These are phyloP conservation scores for Chromoteleia sp. DNA, from an alignment of 2,888 invertebrate genomes.

Conservation along the genomic window DNA sequence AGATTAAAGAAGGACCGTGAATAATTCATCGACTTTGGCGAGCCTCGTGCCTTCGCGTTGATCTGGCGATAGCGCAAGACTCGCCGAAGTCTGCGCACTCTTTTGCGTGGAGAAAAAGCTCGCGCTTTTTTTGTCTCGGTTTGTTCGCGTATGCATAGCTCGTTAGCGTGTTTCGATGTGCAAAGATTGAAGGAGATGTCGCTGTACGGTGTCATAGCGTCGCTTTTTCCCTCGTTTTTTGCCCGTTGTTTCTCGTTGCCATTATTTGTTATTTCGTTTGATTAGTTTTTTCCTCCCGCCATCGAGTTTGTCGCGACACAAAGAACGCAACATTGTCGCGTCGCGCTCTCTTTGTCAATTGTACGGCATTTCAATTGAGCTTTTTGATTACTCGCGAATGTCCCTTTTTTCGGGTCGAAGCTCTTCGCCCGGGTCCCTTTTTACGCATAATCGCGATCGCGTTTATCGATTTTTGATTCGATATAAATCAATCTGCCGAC, in stretches of 20 bases:
- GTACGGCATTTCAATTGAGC: constrained; percentile 41
- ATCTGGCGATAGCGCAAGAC: too few relatives aligned
- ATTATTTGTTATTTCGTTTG: constrained; percentile 56
- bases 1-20: constrained; percentile 62
- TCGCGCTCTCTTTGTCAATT: constrained; percentile 28
- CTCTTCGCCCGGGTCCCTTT: not conserved
- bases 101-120: constrained; percentile 61
- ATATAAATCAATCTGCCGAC: not conserved
- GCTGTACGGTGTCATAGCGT: constrained; percentile 47
- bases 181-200: constrained; percentile 58
- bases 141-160: constrained; percentile 68
- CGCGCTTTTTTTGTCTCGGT: constrained; percentile 50
- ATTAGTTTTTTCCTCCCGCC: constrained; percentile 41
- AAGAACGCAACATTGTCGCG: constrained; percentile 33
- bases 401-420: not conserved
- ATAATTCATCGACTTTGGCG: constrained; percentile 66
- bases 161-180: constrained; percentile 66
- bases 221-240: constrained; percentile 21
- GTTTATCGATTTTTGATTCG: not conserved
- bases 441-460: constrained; percentile 6
- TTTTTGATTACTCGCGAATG: constrained; percentile 27
- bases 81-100: constrained; percentile 59
- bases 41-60: constrained; percentile 47
- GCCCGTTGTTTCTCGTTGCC: constrained; percentile 9
- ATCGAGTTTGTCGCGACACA: not conserved